Evolutionary conservation across 2,113 vertebrate species (phyloP).

Genomic region (Phyllopteryx taeniolatus): DNA sequence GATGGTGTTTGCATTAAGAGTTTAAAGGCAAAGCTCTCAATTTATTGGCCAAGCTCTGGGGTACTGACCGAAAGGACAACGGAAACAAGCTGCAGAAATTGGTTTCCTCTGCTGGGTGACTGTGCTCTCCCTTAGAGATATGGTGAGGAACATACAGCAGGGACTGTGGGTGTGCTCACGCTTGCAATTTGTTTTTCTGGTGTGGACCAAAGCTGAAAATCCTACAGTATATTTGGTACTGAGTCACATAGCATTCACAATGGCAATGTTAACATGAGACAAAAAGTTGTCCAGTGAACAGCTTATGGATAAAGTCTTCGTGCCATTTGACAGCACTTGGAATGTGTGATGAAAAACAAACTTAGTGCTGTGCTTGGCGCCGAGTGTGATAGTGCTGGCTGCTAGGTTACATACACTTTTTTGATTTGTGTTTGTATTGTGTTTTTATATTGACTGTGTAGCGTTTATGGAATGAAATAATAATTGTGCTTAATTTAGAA

Average conservation of each 20-base stretch:
- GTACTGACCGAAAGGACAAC: not conserved
- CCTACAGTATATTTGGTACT: not conserved
- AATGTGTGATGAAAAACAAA: not conserved
- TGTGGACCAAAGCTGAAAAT: not conserved
- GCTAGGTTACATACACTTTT: not conserved
- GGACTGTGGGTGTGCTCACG: not conserved
- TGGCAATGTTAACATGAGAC: not conserved
- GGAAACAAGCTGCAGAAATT: constrained; percentile 4
- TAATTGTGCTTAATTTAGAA: too few relatives aligned
- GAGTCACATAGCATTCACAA: not conserved
- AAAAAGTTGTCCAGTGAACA: not conserved
- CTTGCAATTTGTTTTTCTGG: not conserved
- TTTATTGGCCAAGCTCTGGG: constrained; percentile 2
- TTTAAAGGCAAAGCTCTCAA: not conserved
- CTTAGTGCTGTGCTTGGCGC: not conserved
- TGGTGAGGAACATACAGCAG: not conserved
- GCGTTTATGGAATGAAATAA: too few relatives aligned
- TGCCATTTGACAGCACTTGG: not conserved
- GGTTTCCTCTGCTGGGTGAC: not conserved
- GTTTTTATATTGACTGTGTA: not conserved
- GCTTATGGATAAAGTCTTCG: not conserved
- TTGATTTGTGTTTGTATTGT: not conserved
- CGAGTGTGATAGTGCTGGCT: not conserved
- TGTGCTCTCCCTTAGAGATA: not conserved
- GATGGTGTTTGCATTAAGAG: not conserved